A percentile compares a stretch with the other conserved stretches of the same genome.
phyloP scores from a whole-genome alignment of 2,888 invertebrate species.

The Nephrocerus scutellatus region DNA sequence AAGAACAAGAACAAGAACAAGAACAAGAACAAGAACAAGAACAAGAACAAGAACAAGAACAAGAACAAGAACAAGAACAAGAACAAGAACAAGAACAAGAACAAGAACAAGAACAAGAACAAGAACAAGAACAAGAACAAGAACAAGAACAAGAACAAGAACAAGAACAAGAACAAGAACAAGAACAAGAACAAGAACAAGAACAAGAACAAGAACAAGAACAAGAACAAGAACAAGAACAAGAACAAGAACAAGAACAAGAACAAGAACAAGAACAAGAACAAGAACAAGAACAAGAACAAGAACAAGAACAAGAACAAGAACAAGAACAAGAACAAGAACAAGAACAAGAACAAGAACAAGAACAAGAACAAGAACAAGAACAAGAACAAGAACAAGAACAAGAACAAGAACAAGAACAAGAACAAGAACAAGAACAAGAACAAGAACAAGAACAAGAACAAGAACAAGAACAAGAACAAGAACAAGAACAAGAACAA shows the following conservation, averaged over 20 bases:
- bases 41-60: slow-evolving; percentile 5
- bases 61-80: slow-evolving; percentile 5
- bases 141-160: slow-evolving; percentile 4
- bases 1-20: too few species aligned
- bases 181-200: slow-evolving; percentile 4
- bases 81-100: slow-evolving; percentile 3
- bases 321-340: slow-evolving; percentile 4
- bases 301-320: slow-evolving; percentile 4
- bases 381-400: slow-evolving; percentile 4
- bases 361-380: slow-evolving; percentile 4
- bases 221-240: slow-evolving; percentile 4
- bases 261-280: slow-evolving; percentile 4
- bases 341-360: slow-evolving; percentile 3
- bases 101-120: slow-evolving; percentile 3
- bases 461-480: not conserved
- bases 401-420: slow-evolving; percentile 2
- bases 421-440: slow-evolving; percentile 4
- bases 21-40: slow-evolving; percentile 5
- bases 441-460: slow-evolving; percentile 3
- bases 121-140: slow-evolving; percentile 4
- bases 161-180: slow-evolving; percentile 4
- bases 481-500: slow-evolving; percentile 1
- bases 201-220: slow-evolving; percentile 3
- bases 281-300: slow-evolving; percentile 4
- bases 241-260: slow-evolving; percentile 4